Base-by-base conservation (phyloP, 2,888 invertebrate species). In the Hoplodrina ambigua region DNA sequence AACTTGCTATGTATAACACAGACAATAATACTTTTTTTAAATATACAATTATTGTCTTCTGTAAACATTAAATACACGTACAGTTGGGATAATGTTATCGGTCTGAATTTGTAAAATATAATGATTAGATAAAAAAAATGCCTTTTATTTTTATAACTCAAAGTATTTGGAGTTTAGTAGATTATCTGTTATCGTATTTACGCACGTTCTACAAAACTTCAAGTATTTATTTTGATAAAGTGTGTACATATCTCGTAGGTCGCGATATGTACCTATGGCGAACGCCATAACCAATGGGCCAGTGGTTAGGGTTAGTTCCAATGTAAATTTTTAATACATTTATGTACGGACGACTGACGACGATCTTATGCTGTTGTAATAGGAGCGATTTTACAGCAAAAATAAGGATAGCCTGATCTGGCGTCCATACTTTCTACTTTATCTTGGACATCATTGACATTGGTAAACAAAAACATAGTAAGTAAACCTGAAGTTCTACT, bases 121-220 rank as follows among this genome's bases (percentile, higher is more conserved):
- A 55, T 11, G 68, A 73, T 78, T 73, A 73, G 76, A 78, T 63
- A n/a, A 67, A 52, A 20, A 54, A 49, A n/a, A 20, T 55, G 54
- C 30, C 6, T 75, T 75, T 71, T 55, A 54, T 61, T 69, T 54
- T 46, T 17, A 15, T 17, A 10, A 15, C 17, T 46, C 13, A 17
- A 5, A 37, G 17, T 46, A 25, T 60, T 37, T 37, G 7, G 19
- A 2, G 5, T 53, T 13, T 5, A 17, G 10, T 19, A n/a, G 7
- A 55, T 44, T 71, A 56, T 10, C 20, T 7, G 30, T 50, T 63
- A 71, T 64, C 72, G 8, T 20, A 33, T 44, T 55, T 55, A 64
- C 17, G 13, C 7, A 63, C 2, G 1, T 44, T 44, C 50, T 55
- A 4, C 20, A 54, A 8, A 13, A 41, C 37, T 20, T 4, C 7